Base-by-base conservation (phyloP, 2,113 vertebrate genomes). In the Crotophaga sulcirostris region DNA sequence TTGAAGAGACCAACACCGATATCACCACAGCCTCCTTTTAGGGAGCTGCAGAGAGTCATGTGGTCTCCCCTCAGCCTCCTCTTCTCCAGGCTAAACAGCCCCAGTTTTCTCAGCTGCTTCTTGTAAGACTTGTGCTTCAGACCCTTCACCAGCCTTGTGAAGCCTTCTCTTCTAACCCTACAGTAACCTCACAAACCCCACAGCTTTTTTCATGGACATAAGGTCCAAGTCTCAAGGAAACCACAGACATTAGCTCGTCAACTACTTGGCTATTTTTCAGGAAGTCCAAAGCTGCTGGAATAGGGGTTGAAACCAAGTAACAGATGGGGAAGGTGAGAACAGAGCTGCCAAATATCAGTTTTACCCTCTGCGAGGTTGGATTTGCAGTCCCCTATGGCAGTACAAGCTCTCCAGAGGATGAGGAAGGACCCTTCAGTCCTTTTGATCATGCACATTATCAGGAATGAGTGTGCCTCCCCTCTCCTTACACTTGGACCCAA, bases 301-400 rank as follows among this genome's bases (percentile, higher is more conserved):
- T 1, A 17, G 31, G 13, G 17, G 8, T 4, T 56, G 67, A 68
- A 56, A 25, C 47, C 40, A 11, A 0, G 21, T 3, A 82, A 9
- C 29, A 7, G 1, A 1, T 8, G 29, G 25, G 26, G 16, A 59
- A 10, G 28, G 34, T 3, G 9, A 66, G 67, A 19, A 59, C 11
- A 52, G 62, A 85, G 63, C 23, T 62, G 42, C 42, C 55, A 56
- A 62, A 28, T 36, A 47, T 10, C 66, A 36, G 21, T 34, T 67
- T 21, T 33, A 66, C 40, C 34, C 31, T 7, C 34, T 9, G 31
- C 9, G 3, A 44, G 44, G 34, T 33, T 6, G 3, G 11, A 34
- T 38, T 13, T 34, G 28, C 25, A 31, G 49, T 8, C 19, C 47
- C 34, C 13, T 7, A 1, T 0, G 2, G 70, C 36, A 44, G 11